Conservation (phyloP, 2,113 vertebrate species). For the Paramisgurnus dabryanus region DNA sequence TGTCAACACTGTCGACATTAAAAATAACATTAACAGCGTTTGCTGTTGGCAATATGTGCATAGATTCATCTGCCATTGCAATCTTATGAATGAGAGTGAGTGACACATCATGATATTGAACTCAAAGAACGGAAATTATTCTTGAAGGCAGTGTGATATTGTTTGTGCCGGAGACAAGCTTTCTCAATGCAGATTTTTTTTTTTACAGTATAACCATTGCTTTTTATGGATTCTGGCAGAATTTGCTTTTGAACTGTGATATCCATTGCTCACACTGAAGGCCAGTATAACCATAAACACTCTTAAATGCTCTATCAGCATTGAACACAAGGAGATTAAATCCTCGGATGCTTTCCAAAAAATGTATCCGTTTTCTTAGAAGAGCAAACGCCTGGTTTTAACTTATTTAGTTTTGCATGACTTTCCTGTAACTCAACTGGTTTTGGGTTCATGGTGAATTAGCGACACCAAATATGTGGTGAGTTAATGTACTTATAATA, state of each 20-base stretch:
- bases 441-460: no score
- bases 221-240: constrained; percentile 20
- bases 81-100: constrained; percentile 28
- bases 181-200: constrained; percentile 4
- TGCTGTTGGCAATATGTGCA: constrained; percentile 27
- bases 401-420: no score
- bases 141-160: constrained; percentile 33
- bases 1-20: constrained; percentile 4
- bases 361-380: neutral
- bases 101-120: constrained; percentile 46
- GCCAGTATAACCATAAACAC: constrained; percentile 10
- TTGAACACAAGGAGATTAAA: neutral
- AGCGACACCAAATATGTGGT: no score
- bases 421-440: no score
- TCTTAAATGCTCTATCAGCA: neutral
- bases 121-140: constrained; percentile 36
- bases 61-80: neutral
- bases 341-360: neutral
- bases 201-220: constrained; percentile 23
- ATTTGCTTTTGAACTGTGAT: constrained; percentile 5
- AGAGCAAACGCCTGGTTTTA: no score
- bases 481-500: no score
- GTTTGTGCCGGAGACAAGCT: constrained; percentile 28
- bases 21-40: neutral
- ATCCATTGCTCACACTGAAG: neutral